phyloP scores from a whole-genome alignment of 2,797 vertebrate genomes.

The Miichthys miiuy region DNA sequence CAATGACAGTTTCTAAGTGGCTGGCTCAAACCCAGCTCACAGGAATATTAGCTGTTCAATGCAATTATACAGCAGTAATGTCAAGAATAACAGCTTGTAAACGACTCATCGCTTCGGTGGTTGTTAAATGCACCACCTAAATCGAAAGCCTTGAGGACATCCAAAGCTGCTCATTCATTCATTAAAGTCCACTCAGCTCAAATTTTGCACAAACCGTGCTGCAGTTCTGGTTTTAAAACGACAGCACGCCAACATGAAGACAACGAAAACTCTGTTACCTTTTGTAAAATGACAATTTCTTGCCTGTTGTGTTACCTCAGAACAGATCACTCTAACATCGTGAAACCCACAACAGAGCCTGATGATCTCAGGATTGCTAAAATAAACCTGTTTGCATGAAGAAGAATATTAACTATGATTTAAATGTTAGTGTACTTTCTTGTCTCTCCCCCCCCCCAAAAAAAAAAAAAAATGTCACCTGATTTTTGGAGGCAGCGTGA shows the following conservation, averaged over 20 bases:
- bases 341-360: not conserved
- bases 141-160: conserved; percentile 26
- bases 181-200: not conserved
- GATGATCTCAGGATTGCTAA: not conserved
- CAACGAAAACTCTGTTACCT: not conserved
- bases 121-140: conserved; percentile 29
- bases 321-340: not conserved
- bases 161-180: not conserved
- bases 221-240: not conserved
- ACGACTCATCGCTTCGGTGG: conserved; percentile 6
- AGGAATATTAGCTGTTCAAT: not conserved
- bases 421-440: not conserved
- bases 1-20: not conserved
- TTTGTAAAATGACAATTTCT: not conserved
- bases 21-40: too few species aligned
- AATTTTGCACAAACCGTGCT: not conserved
- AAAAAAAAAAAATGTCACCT: not conserved
- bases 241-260: not conserved
- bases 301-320: not conserved
- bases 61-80: conserved; percentile 18
- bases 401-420: not conserved
- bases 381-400: not conserved
- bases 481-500: not conserved
- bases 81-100: conserved; percentile 18
- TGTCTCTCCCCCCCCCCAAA: not conserved